Percentiles rank a stretch among this genome's conserved stretches.
Conservation (phyloP, 2,888 invertebrate genomes). For the Allygus modestus region DNA sequence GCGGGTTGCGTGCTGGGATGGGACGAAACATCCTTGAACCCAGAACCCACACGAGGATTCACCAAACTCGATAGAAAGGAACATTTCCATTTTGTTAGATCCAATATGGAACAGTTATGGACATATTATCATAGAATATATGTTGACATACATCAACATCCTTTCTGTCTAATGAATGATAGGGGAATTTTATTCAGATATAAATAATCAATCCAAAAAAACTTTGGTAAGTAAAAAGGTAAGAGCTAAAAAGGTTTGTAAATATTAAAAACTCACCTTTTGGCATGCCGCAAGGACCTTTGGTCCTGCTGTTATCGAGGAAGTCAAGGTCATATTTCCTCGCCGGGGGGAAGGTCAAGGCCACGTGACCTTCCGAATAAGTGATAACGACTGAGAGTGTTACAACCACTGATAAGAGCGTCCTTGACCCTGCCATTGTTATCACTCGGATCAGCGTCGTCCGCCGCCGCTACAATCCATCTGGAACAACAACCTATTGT, state of each 20-base stretch:
- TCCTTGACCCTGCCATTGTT: slow-evolving; percentile 58
- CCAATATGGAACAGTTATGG: too few species aligned
- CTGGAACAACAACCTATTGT: slow-evolving; percentile 18
- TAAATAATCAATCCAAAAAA: too few species aligned
- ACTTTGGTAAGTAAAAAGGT: too few species aligned
- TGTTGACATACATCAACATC: too few species aligned
- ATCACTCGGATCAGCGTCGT: slow-evolving; percentile 25
- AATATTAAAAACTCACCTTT: slow-evolving; percentile 93
- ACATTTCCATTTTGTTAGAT: too few species aligned
- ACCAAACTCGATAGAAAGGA: too few species aligned
- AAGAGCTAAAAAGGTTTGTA: too few species aligned
- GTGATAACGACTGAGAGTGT: slow-evolving; percentile 23
- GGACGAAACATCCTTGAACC: slow-evolving; percentile 9
- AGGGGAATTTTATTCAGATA: too few species aligned
- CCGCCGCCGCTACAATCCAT: slow-evolving; percentile 50
- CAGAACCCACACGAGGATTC: too few species aligned
- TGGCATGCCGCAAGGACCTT: slow-evolving; percentile 96
- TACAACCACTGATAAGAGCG: slow-evolving; percentile 57
- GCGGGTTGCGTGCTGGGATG: neutral
- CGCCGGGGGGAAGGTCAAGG: slow-evolving; percentile 93
- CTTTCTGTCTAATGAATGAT: too few species aligned
- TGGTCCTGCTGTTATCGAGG: slow-evolving; percentile 92
- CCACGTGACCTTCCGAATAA: slow-evolving; percentile 81
- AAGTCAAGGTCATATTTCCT: slow-evolving; percentile 94
- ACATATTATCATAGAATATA: too few species aligned